These are phyloP conservation scores for Poeciliopsis turrubarensis DNA, from an alignment of 2,113 vertebrate species.

Conservation along the genomic window DNA sequence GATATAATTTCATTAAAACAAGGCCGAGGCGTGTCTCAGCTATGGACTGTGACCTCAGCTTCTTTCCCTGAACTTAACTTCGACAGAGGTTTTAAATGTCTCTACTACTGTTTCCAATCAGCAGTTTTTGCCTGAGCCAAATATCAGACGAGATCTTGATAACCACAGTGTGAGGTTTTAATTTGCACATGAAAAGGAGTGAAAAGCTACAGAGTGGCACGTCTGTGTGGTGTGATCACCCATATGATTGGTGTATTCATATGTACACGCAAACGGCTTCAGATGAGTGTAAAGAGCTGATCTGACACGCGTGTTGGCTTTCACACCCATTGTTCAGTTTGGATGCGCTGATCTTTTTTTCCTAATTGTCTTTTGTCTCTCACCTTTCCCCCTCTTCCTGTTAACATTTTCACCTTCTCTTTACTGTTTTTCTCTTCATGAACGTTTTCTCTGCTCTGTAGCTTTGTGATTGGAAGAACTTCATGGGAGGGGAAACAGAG, in stretches of 20 bases:
- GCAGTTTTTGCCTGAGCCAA: slow-evolving; percentile 2
- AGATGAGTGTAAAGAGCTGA: slow-evolving; percentile 41
- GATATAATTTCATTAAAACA: slow-evolving; percentile 22
- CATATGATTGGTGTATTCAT: slow-evolving; percentile 24
- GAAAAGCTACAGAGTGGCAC: slow-evolving; percentile 16
- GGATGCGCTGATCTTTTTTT: slow-evolving; percentile 27
- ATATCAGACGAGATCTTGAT: slow-evolving; percentile 39
- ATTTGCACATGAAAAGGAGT: slow-evolving; percentile 64
- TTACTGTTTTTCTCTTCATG: slow-evolving; percentile 26
- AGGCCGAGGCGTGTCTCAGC: slow-evolving; percentile 20
- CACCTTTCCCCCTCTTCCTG: slow-evolving; percentile 1
- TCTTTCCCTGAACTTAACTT: slow-evolving; percentile 49
- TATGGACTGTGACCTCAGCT: slow-evolving; percentile 32
- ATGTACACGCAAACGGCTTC: slow-evolving; percentile 20
- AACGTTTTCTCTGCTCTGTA: slow-evolving; percentile 3
- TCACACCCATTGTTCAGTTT: slow-evolving; percentile 44
- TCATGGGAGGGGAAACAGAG: slow-evolving; percentile 53
- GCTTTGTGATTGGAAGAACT: slow-evolving; percentile 14
- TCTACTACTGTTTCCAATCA: slow-evolving; percentile 18
- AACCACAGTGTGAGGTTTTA: slow-evolving; percentile 28
- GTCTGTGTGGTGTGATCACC: slow-evolving; percentile 32
- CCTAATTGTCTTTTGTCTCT: slow-evolving; percentile 30
- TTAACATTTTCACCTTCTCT: slow-evolving; percentile 1
- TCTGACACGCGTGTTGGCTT: slow-evolving; percentile 33
- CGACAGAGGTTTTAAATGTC: slow-evolving; percentile 29